These are phyloP conservation scores for Lota lota DNA, from an alignment of 2,113 vertebrate species.

Conservation along the genomic window DNA sequence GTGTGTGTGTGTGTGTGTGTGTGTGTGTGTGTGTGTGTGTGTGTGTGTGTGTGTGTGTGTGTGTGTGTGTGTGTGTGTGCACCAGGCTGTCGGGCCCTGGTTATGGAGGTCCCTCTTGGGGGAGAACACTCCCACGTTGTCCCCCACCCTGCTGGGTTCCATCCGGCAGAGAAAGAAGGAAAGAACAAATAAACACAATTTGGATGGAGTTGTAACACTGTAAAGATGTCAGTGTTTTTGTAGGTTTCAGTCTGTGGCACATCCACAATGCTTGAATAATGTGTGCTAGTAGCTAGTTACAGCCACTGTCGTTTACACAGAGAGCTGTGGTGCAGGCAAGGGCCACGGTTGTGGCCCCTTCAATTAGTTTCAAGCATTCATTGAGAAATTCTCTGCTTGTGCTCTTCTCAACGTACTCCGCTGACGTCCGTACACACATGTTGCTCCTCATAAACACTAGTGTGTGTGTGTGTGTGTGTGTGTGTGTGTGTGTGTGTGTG, in stretches of 20 bases:
- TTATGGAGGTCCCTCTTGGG: constrained; percentile 62
- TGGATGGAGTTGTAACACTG: background rate
- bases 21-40: background rate
- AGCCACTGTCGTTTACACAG: background rate
- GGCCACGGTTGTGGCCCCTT: background rate
- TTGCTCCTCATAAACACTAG: constrained; percentile 40
- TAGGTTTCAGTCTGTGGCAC: no score
- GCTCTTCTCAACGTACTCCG: background rate
- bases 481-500: constrained; percentile 21
- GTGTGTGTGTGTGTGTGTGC: constrained; percentile 3
- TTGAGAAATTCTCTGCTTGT: background rate
- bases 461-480: constrained; percentile 40
- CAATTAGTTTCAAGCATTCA: background rate
- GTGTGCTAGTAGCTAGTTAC: background rate
- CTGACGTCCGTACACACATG: constrained; percentile 34
- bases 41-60: constrained; percentile 10
- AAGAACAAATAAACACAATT: constrained; percentile 23
- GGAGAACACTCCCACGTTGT: constrained; percentile 61
- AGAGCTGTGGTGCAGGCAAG: background rate
- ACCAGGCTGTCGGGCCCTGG: constrained; percentile 43
- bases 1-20: background rate
- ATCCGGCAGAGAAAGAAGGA: constrained; percentile 49
- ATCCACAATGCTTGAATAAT: background rate
- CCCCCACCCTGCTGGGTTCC: constrained; percentile 37
- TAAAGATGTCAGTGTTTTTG: no score